Percentiles rank a stretch among this genome's conserved stretches.
Evolutionary conservation across 1,140 invertebrate species (phyloP).

Genomic region (Dermatophagoides farinae): DNA sequence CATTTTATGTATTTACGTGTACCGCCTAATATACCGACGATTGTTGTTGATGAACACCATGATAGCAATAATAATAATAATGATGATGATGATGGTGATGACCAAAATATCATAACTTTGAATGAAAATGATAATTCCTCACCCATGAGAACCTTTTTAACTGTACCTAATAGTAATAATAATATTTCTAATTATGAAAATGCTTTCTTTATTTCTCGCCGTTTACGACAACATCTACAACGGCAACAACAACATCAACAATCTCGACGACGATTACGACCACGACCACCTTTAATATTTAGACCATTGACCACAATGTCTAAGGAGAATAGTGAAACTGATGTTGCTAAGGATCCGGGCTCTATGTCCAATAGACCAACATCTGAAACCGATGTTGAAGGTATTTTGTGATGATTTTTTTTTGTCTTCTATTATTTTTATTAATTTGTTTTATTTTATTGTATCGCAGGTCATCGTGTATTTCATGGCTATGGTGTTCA

Average conservation of each 20-base stretch:
- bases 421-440: too few relatives aligned
- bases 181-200: not conserved
- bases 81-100: not conserved
- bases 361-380: not conserved
- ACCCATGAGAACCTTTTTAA: too few relatives aligned
- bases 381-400: not conserved
- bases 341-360: not conserved
- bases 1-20: not conserved
- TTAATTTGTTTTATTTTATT: too few relatives aligned
- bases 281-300: not conserved
- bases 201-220: not conserved
- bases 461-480: not conserved
- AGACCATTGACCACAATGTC: not conserved
- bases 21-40: not conserved
- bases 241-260: not conserved
- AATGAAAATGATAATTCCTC: not conserved
- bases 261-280: not conserved
- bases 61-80: not conserved
- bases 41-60: not conserved
- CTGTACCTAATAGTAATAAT: too few relatives aligned
- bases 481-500: slow-evolving; percentile 39
- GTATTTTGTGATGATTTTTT: too few relatives aligned
- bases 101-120: not conserved
- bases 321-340: not conserved
- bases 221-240: not conserved